Percentiles rank a stretch among this genome's conserved stretches.
These are phyloP conservation scores for Asteroscopus sphinx DNA, from an alignment of 2,888 invertebrate species.

Conservation along the genomic window DNA sequence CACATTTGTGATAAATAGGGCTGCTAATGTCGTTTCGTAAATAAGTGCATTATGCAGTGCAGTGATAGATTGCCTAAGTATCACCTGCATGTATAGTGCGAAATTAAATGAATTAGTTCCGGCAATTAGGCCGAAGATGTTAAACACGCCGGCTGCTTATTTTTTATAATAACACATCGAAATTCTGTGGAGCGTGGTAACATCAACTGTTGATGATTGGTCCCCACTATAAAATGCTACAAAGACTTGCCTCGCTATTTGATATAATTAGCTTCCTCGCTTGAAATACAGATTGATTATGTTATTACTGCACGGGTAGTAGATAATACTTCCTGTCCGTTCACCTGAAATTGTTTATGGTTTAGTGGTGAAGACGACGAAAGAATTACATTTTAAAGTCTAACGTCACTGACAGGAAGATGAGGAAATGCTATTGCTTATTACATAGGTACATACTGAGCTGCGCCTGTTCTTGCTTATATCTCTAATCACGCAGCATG, in stretches of 20 bases:
- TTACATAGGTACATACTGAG: too few relatives aligned
- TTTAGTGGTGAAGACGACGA: too few relatives aligned
- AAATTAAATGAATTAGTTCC: slow-evolving; percentile 17
- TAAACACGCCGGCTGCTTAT: slow-evolving; percentile 4
- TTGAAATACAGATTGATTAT: slow-evolving; percentile 14
- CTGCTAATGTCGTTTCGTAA: neutral
- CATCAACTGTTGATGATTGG: slow-evolving; percentile 12
- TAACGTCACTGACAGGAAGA: too few relatives aligned
- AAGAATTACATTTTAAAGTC: too few relatives aligned
- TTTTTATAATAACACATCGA: slow-evolving; percentile 16
- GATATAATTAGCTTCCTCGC: slow-evolving; percentile 16
- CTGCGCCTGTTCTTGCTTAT: too few relatives aligned
- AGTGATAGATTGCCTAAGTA: neutral
- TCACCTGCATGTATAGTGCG: slow-evolving; percentile 7
- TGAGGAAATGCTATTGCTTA: slow-evolving; percentile 2
- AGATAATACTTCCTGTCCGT: too few relatives aligned
- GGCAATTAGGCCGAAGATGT: slow-evolving; percentile 22
- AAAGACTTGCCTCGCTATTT: slow-evolving; percentile 9
- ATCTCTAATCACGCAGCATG: too few relatives aligned
- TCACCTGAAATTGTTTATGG: too few relatives aligned
- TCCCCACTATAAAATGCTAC: neutral
- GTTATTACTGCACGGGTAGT: slow-evolving; percentile 4
- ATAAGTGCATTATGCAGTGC: neutral
- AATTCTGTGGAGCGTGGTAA: slow-evolving; percentile 28
- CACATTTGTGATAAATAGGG: slow-evolving; percentile 9